Evolutionary conservation across 1,140 invertebrate genomes (phyloP), one percentile per base, ranked within the genome.

Genomic region (Drosophila prosaltans): DNA sequence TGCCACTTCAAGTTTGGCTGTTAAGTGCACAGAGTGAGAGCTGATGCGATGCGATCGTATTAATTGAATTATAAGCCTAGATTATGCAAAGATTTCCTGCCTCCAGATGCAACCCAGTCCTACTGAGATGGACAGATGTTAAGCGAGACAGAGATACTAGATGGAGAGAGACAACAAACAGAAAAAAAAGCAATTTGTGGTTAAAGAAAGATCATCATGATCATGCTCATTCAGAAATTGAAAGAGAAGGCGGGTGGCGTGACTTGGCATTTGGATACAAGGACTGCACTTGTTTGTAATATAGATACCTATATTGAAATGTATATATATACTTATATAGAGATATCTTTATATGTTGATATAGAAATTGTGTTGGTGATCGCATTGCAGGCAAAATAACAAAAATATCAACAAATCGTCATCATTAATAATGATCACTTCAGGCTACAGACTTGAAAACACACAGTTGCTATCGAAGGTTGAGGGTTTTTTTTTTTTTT

Each of bases 61-160:
- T 91, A 91, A 91, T 91, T 91, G 89, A 91, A 91, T 91, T 91
- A 91, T 91, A 91, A 91, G 89, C 89, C 89, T 83, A 85, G 89
- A 91, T 91, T 91, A 91, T 91, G 90, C 80, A 84, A 80, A 91
- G 89, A 91, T 91, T 91, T 91, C 89, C 89, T 91, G 88, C 88
- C 76, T 58, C 62, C 74, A 63, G 57, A 68, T 71, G 82, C 82
- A 86, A 86, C 82, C 83, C 82, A 82, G 82, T 81, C 78, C 78
- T 68, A 86, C 69, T 76, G 36, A 40, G 5, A 64, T 40, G 65
- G 58, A 51, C 45, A 40, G 65, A 57, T 43, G 26, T 51, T 64
- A 30, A 36, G 48, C 16, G 8, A 51, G 8, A 51, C 6, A 45
- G 5, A 45, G n/a, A 45, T 16, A 21, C 11, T 3, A 26, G 45